Conservation (phyloP, 2,888 invertebrate genomes). For the Stratiomys singularior region DNA sequence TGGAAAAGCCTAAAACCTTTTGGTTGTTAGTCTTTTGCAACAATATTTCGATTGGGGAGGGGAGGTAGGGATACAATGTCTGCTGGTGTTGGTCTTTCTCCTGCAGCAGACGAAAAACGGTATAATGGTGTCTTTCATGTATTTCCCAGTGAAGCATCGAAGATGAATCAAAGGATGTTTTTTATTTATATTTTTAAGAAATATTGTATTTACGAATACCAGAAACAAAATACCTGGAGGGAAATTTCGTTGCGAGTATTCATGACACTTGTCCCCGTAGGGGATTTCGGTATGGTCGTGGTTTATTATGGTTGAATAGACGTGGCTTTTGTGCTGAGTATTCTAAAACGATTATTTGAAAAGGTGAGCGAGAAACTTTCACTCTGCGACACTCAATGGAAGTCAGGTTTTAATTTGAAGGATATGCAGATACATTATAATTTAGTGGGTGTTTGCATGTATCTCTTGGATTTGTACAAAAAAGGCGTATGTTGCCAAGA, state of each 20-base stretch:
- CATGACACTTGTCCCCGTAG: background rate
- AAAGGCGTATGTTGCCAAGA: no score
- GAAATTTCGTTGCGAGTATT: background rate
- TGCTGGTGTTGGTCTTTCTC: background rate
- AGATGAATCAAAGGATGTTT: constrained; percentile 16
- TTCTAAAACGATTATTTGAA: background rate
- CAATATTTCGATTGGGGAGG: background rate
- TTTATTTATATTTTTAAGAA: constrained; percentile 20
- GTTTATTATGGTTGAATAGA: constrained; percentile 20
- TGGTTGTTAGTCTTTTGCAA: constrained; percentile 21
- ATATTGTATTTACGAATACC: constrained; percentile 22
- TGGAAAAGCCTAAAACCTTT: constrained; percentile 27
- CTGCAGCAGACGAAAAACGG: background rate
- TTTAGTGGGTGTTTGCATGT: no score
- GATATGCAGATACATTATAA: no score
- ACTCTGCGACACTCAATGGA: background rate
- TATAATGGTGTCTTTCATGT: constrained; percentile 21
- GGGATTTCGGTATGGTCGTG: background rate
- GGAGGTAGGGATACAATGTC: background rate
- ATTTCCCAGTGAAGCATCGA: background rate
- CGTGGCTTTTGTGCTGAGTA: background rate
- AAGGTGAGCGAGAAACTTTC: background rate
- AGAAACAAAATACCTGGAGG: constrained; percentile 24
- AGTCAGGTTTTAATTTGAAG: no score
- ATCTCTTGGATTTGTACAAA: no score